Evolutionary conservation across 2,113 vertebrate species (phyloP).

Genomic region (Terrapene triunguis): DNA sequence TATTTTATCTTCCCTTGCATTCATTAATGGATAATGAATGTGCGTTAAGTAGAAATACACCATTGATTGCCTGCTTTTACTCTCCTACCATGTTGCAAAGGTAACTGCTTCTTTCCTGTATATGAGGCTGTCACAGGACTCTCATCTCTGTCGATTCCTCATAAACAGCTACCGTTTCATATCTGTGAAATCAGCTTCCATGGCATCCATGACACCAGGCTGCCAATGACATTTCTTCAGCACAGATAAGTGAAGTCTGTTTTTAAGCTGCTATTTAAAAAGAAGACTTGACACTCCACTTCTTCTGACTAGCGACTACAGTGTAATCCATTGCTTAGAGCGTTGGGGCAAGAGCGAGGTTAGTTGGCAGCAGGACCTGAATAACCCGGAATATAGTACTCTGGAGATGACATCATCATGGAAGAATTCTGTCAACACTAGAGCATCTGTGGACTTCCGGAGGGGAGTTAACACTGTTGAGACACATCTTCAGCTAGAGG

Average conservation of each 20-base stretch:
- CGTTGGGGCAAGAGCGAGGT: background rate
- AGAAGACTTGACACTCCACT: background rate
- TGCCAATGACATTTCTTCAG: background rate
- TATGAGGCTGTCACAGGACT: background rate
- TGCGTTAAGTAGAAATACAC: background rate
- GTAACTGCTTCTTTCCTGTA: background rate
- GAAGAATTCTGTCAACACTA: background rate
- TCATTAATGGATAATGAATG: background rate
- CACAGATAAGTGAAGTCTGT: background rate
- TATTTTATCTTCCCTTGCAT: background rate
- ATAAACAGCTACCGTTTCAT: background rate
- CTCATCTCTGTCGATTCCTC: background rate
- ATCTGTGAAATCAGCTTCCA: background rate
- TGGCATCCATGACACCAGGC: background rate
- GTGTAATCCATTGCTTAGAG: background rate
- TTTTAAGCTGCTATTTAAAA: background rate
- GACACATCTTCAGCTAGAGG: background rate
- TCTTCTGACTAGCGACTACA: background rate
- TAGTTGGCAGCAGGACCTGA: background rate
- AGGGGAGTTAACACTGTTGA: background rate
- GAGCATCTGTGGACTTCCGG: background rate
- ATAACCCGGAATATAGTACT: background rate
- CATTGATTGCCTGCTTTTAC: background rate
- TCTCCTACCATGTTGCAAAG: background rate
- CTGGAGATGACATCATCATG: background rate